Percentiles rank a stretch among this genome's conserved stretches.
These are phyloP conservation scores for Megaleporinus macrocephalus DNA, from an alignment of 2,113 vertebrate genomes.

Conservation along the genomic window DNA sequence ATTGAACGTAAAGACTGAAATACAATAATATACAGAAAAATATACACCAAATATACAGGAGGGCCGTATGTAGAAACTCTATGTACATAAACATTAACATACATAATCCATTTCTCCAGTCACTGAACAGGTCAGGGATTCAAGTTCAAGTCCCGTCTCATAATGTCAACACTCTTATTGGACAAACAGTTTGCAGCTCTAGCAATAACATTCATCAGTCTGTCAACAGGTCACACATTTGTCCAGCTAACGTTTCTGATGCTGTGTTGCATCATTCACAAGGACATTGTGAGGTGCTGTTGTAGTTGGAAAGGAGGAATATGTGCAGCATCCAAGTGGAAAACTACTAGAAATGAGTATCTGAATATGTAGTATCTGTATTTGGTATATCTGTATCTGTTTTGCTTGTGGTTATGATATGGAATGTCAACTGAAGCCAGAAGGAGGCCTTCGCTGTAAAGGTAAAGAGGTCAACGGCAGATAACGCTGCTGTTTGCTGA, in stretches of 20 bases:
- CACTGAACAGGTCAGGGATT: neutral
- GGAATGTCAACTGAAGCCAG: neutral
- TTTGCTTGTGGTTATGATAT: neutral
- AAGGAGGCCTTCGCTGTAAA: neutral
- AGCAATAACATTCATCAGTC: neutral
- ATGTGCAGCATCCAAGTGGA: neutral
- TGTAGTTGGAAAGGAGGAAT: neutral
- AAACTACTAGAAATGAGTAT: neutral
- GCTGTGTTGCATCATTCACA: neutral
- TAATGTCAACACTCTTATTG: no score
- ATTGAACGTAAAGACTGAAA: no score
- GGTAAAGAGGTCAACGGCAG: constrained; percentile 22
- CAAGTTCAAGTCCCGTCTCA: neutral
- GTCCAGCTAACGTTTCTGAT: neutral
- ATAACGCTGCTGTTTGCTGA: constrained; percentile 54
- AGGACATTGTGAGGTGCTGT: neutral
- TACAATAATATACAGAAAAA: no score
- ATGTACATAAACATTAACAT: no score
- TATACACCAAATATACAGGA: no score
- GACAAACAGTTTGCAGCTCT: no score
- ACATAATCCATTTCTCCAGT: neutral
- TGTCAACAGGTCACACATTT: neutral
- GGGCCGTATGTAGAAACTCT: no score
- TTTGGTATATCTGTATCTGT: no score
- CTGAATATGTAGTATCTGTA: neutral